Evolutionary conservation across 2,113 vertebrate species (phyloP), one percentile per base, ranked within the genome.

Genomic region (Axis porcinus): DNA sequence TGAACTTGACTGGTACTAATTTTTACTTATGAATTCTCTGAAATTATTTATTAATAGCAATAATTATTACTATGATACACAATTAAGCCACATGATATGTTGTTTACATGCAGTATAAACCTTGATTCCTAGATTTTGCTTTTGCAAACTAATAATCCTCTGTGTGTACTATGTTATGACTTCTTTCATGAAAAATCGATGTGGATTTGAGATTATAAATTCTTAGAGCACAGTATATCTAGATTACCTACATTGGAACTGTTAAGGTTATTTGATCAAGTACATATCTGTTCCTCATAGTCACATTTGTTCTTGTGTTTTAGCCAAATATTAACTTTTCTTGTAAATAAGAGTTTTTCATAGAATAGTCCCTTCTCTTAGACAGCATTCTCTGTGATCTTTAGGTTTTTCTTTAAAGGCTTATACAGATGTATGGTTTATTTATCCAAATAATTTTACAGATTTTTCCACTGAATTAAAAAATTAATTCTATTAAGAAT

Each of bases 381-480:
- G n/a, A 97, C 85, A 95, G 47, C 81, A 90, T 78, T 97, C 82
- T 88, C 87, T 43, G 88, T 97, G 92, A 97, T 89, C 67, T 89
- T 96, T 57, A 47, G 33, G 4, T 86, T 98, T 97, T 95, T 92
- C 64, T 97, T 97, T 86, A 70, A 81, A 98, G 97, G 94, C 97
- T 97, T 97, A 79, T 93, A 96, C 95, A 96, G 54, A 97, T 97
- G 83, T 79, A 91, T 70, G 92, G 87, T 96, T 98, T 89, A 95
- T 50, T 50, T 96, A 55, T 78, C 0, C 3, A 89, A 97, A 93
- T 94, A 98, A 90, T 96, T 98, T 97, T 54, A 97, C 76, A 97
- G 84, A 97, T 94, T 98, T 97, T 97, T 97, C 94, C 94, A 97
- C 36, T 96, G 91, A 94, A 91, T 97, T 89, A 95, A 94, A 97